Conservation (phyloP, 2,113 vertebrate genomes). For the Xiphorhynchus elegans region DNA sequence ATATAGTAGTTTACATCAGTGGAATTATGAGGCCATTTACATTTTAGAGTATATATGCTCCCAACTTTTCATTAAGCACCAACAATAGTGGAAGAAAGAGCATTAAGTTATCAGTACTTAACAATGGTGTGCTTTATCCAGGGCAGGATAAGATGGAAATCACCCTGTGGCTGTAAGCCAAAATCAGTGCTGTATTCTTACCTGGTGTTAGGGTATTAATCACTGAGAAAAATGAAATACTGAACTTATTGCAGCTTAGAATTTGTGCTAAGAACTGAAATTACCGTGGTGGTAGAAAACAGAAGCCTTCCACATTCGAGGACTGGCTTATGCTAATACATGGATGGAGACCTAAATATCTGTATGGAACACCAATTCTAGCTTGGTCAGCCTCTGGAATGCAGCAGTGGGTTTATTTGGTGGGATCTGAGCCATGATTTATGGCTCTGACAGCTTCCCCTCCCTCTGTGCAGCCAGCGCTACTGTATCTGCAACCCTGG, state of each 20-base stretch:
- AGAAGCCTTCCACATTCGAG: background rate
- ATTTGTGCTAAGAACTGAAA: background rate
- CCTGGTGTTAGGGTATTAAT: background rate
- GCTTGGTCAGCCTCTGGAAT: background rate
- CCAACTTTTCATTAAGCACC: background rate
- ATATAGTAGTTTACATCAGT: background rate
- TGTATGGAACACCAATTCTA: rapidly evolving
- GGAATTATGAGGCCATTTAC: background rate
- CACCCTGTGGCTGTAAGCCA: background rate
- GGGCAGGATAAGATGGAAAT: background rate
- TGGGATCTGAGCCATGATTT: background rate
- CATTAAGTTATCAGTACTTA: background rate
- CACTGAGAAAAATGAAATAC: background rate
- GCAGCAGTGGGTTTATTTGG: background rate
- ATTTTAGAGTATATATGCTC: background rate
- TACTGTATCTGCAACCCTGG: constrained; percentile 98
- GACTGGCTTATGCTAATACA: too few species aligned
- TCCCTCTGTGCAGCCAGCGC: constrained; percentile 81
- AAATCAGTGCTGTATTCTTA: background rate
- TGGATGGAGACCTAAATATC: too few species aligned
- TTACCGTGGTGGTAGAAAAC: background rate
- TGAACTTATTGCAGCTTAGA: background rate
- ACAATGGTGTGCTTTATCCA: background rate
- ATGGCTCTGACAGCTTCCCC: background rate
- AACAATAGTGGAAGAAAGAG: background rate